phyloP scores from a whole-genome alignment of 1,140 invertebrate genomes.

The Ceratoteleas bidentatus region DNA sequence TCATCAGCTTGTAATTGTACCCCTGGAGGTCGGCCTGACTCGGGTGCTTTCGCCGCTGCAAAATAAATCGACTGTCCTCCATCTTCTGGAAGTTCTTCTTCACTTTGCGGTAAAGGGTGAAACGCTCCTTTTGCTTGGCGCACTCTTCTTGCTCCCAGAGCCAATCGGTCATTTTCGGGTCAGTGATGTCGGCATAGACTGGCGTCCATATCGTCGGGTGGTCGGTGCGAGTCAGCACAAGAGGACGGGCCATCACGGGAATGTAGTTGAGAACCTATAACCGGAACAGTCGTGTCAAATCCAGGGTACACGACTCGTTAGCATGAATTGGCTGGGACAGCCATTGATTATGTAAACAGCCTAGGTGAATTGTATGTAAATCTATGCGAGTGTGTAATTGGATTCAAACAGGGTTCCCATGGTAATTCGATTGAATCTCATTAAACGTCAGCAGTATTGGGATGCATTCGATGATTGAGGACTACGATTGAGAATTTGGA shows the following conservation, averaged over 20 bases:
- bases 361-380: too few relatives aligned
- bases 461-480: too few relatives aligned
- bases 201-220: constrained; percentile 94
- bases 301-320: too few relatives aligned
- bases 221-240: constrained; percentile 89
- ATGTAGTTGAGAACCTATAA: constrained; percentile 91
- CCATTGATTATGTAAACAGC: too few relatives aligned
- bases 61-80: constrained; percentile 81
- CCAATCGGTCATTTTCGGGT: constrained; percentile 94
- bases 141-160: constrained; percentile 92
- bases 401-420: too few relatives aligned
- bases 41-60: constrained; percentile 74
- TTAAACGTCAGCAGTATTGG: too few relatives aligned
- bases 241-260: constrained; percentile 93
- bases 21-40: constrained; percentile 59
- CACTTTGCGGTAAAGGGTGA: constrained; percentile 83
- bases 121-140: constrained; percentile 87
- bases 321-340: too few relatives aligned
- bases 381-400: too few relatives aligned
- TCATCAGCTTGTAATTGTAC: constrained; percentile 89
- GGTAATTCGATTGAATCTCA: too few relatives aligned
- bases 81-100: constrained; percentile 81
- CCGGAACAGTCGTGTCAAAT: background rate
- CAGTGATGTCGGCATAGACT: constrained; percentile 94
- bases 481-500: too few relatives aligned